These are phyloP conservation scores for Pyrochroa serraticornis DNA, from an alignment of 2,888 invertebrate genomes.

Conservation along the genomic window DNA sequence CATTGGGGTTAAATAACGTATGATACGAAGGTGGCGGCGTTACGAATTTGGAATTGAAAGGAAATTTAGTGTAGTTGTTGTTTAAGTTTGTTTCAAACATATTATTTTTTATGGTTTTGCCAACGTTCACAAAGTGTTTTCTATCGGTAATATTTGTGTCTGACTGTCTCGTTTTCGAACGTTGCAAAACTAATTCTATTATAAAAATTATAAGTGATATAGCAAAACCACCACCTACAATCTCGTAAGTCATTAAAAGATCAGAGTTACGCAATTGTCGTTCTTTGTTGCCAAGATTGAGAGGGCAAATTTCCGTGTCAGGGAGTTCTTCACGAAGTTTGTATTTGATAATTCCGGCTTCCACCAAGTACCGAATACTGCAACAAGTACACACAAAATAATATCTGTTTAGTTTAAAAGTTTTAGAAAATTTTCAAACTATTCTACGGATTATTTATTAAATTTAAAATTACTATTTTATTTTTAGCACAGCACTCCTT, in stretches of 20 bases:
- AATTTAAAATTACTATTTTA: too few species aligned
- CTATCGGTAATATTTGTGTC: slow-evolving; percentile 2
- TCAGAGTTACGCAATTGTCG: slow-evolving; percentile 78
- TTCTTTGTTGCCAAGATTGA: slow-evolving; percentile 80
- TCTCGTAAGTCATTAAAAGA: slow-evolving; percentile 78
- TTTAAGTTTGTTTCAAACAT: slow-evolving; percentile 30
- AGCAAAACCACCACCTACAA: slow-evolving; percentile 73
- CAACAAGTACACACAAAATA: slow-evolving; percentile 41
- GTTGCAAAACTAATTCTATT: slow-evolving; percentile 62
- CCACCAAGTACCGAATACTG: slow-evolving; percentile 72
- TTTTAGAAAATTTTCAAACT: slow-evolving; percentile 5
- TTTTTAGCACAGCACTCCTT: too few species aligned
- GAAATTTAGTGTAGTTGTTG: slow-evolving; percentile 27
- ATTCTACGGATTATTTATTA: too few species aligned
- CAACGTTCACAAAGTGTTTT: slow-evolving; percentile 1
- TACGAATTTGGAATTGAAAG: slow-evolving; percentile 21
- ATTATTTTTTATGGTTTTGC: slow-evolving; percentile 8
- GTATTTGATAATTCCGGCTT: slow-evolving; percentile 77
- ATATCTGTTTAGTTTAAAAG: slow-evolving; percentile 5
- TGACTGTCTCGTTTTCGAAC: too few species aligned
- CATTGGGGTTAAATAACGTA: slow-evolving; percentile 61
- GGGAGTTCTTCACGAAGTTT: slow-evolving; percentile 70
- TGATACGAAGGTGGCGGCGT: slow-evolving; percentile 72
- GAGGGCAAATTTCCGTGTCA: slow-evolving; percentile 78
- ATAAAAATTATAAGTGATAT: slow-evolving; percentile 70